Percentiles rank a stretch among this genome's conserved stretches.
These are phyloP conservation scores for Rhyacichthys aspro DNA, from an alignment of 2,797 vertebrate genomes.

Conservation along the genomic window DNA sequence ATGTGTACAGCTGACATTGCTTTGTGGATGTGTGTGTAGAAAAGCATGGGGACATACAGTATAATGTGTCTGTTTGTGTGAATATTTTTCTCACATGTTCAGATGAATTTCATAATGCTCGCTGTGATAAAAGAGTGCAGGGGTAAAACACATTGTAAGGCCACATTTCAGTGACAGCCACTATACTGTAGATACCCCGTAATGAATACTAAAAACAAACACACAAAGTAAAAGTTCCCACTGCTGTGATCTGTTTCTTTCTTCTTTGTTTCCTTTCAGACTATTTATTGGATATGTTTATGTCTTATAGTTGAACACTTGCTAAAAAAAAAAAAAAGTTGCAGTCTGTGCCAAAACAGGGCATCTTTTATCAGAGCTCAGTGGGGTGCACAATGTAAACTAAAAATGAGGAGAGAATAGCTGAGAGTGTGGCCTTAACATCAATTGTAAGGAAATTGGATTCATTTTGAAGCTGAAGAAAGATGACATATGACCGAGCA, in stretches of 20 bases:
- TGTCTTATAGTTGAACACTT: no score
- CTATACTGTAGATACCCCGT: slow-evolving; percentile 32
- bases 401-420: no score
- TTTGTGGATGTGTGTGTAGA: not conserved
- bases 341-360: slow-evolving; percentile 37
- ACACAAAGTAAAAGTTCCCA: slow-evolving; percentile 31
- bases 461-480: slow-evolving; percentile 30
- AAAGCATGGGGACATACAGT: not conserved
- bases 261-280: slow-evolving; percentile 32
- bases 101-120: slow-evolving; percentile 35
- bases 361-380: slow-evolving; percentile 57
- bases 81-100: slow-evolving; percentile 18
- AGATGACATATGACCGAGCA: slow-evolving; percentile 4
- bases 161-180: slow-evolving; percentile 54
- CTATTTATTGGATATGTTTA: slow-evolving; percentile 58
- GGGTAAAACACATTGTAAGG: slow-evolving; percentile 26
- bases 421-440: no score
- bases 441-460: no score
- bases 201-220: slow-evolving; percentile 56
- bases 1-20: slow-evolving; percentile 23
- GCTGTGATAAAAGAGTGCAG: slow-evolving; percentile 27
- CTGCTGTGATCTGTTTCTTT: slow-evolving; percentile 34
- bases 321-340: slow-evolving; percentile 73
- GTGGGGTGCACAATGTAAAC: not conserved
- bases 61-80: not conserved